Base-by-base conservation (phyloP, 2,888 invertebrate genomes). In the Lasiommata megera region DNA sequence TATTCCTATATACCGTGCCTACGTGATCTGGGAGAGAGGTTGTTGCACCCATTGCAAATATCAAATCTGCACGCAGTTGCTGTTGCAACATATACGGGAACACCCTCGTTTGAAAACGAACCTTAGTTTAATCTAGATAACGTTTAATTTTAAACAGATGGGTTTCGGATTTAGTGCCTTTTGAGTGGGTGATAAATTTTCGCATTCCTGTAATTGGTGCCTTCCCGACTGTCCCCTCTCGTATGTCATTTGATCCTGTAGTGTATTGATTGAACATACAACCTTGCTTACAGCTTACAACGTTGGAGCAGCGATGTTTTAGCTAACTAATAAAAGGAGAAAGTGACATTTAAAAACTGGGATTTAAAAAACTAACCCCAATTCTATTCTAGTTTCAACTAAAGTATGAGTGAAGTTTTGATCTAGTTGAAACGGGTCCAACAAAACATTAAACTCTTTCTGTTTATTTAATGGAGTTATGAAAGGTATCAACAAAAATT, bases 11-110 rank as follows among this genome's bases (percentile, higher is more conserved):
- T 50, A 52, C 40, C 48, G 62, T 65, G 73, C 71, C 67, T 74
- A 74, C 74, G 74, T 73, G 73, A 72, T 69, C 67, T 36, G 48
- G 51, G 54, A 41, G 47, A 50, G 65, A 73, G 84, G 82, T 84
- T 80, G 74, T 68, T 82, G 84, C 82, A 82, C 84, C 69, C 74
- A 70, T 66, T 80, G 81, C 84, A 76, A 82, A 84, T 78, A 80
- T 77, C 69, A 72, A 74, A 72, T 63, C 67, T 58, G 50, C 23
- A 50, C 47, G 37, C 34, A 18, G 31, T 46, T 54, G 41, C 59
- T 34, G 56, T 59, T 54, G 58, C 16, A 54, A 18, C 61, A 67
- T 64, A 56, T 55, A 29, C 40, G 34, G 50, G 16, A 2, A 18
- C 16, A 5, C 8, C 7, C 12, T 8, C 18, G 59, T 12, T 1